These are phyloP conservation scores for Melanogrammus aeglefinus DNA, from an alignment of 2,797 vertebrate species.

Conservation along the genomic window DNA sequence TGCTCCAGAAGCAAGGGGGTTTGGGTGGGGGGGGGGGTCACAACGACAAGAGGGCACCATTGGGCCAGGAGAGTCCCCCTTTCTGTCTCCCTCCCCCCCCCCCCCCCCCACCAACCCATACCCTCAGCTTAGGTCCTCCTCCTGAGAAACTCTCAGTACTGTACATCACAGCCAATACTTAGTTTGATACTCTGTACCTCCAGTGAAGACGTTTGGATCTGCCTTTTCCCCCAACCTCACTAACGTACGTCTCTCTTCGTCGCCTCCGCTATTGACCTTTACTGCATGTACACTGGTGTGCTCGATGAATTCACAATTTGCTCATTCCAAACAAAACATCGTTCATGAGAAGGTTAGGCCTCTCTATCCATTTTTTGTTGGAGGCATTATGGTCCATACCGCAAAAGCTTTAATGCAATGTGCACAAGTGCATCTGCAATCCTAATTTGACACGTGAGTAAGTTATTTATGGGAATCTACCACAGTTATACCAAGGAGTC, in stretches of 20 bases:
- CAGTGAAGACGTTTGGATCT: conserved; percentile 31
- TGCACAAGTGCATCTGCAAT: neutral
- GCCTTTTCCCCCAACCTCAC: conserved; percentile 9
- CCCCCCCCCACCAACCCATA: conserved; percentile 26
- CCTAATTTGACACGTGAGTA: neutral
- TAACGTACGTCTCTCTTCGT: neutral
- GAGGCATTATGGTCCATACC: neutral
- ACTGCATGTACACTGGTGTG: conserved; percentile 20
- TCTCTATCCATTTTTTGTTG: neutral
- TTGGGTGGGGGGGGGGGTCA: neutral
- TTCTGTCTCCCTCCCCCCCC: neutral
- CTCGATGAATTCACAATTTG: conserved; percentile 21
- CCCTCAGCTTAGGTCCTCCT: conserved; percentile 23
- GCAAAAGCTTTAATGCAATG: neutral
- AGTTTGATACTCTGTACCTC: conserved; percentile 35
- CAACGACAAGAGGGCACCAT: conserved; percentile 57
- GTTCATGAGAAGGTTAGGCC: neutral
- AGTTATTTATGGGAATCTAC: neutral
- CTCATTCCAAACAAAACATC: neutral
- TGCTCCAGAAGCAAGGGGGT: neutral
- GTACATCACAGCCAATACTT: conserved; percentile 25
- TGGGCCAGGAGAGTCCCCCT: neutral
- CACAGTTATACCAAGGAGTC: neutral
- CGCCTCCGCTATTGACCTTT: conserved; percentile 10
- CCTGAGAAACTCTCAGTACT: conserved; percentile 5